Percentiles rank a stretch among this genome's conserved stretches.
These are phyloP conservation scores for Takifugu flavidus DNA, from an alignment of 2,113 vertebrate genomes.

Conservation along the genomic window DNA sequence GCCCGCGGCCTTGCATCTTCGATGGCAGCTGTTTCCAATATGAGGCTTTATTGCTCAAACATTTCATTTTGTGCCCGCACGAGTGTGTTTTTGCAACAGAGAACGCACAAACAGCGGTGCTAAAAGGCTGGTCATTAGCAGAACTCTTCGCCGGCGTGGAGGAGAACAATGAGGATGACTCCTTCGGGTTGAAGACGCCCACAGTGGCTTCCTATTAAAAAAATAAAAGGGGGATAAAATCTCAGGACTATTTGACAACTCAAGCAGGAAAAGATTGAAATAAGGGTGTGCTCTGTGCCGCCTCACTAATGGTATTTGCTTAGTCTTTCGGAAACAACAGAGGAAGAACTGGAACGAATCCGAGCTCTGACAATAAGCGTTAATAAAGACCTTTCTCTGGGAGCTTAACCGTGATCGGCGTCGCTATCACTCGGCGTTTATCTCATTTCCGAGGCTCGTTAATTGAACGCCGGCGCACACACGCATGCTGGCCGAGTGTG, in stretches of 20 bases:
- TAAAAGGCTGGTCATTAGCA: slow-evolving; percentile 46
- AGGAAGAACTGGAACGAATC: slow-evolving; percentile 39
- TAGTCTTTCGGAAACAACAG: slow-evolving; percentile 73
- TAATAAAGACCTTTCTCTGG: slow-evolving; percentile 54
- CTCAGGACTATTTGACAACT: slow-evolving; percentile 65
- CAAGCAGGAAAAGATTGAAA: slow-evolving; percentile 72
- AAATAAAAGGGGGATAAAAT: slow-evolving; percentile 23
- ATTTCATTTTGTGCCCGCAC: not conserved
- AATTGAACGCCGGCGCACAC: slow-evolving; percentile 43
- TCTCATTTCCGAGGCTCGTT: slow-evolving; percentile 61
- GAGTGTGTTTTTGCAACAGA: not conserved
- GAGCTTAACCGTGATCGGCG: slow-evolving; percentile 52
- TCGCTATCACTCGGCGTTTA: slow-evolving; percentile 64
- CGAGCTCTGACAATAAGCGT: slow-evolving; percentile 51
- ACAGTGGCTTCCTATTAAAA: slow-evolving; percentile 42
- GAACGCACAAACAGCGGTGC: not conserved
- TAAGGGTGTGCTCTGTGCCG: slow-evolving; percentile 65
- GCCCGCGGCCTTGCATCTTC: not conserved
- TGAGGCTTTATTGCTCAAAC: not conserved
- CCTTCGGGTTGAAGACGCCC: slow-evolving; percentile 25
- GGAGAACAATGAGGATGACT: slow-evolving; percentile 21
- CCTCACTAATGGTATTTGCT: slow-evolving; percentile 67
- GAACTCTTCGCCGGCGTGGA: slow-evolving; percentile 33
- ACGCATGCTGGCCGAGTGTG: slow-evolving; percentile 28
- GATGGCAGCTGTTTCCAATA: not conserved